These are phyloP conservation scores for Malurus cyaneus DNA, from an alignment of 2,113 vertebrate genomes.

Conservation along the genomic window DNA sequence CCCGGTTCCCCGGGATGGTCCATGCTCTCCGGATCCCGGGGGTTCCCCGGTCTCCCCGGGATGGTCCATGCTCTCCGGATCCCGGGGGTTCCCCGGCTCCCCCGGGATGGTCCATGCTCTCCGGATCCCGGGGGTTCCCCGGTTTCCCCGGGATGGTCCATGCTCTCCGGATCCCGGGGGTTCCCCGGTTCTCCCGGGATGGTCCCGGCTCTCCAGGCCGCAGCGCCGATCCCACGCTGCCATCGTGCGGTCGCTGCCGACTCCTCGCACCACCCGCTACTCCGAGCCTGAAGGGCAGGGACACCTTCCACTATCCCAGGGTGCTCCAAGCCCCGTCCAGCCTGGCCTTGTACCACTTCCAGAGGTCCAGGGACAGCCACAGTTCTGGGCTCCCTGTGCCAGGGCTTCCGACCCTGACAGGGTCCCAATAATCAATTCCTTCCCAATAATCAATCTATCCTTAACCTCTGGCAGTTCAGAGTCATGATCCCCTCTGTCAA, in stretches of 20 bases:
- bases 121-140: background rate
- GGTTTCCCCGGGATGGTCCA: background rate
- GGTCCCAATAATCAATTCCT: background rate
- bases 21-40: background rate
- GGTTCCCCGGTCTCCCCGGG: background rate
- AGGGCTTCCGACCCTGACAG: fast-evolving
- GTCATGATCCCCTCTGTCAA: background rate
- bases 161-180: background rate
- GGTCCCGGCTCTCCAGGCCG: background rate
- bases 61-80: fast-evolving
- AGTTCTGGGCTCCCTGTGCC: background rate
- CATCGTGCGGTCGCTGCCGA: conserved; percentile 17
- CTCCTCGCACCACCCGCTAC: background rate
- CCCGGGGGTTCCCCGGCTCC: background rate
- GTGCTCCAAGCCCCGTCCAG: fast-evolving
- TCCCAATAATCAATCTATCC: background rate
- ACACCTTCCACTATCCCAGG: background rate
- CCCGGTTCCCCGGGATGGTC: no score
- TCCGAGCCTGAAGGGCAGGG: background rate
- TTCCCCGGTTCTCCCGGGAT: background rate
- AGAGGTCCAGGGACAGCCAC: background rate
- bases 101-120: background rate
- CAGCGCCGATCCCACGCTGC: background rate
- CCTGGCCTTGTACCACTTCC: fast-evolving
- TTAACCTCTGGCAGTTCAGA: background rate